Conservation (phyloP, 1,140 invertebrate genomes). For the Hypothenemus hampei region DNA sequence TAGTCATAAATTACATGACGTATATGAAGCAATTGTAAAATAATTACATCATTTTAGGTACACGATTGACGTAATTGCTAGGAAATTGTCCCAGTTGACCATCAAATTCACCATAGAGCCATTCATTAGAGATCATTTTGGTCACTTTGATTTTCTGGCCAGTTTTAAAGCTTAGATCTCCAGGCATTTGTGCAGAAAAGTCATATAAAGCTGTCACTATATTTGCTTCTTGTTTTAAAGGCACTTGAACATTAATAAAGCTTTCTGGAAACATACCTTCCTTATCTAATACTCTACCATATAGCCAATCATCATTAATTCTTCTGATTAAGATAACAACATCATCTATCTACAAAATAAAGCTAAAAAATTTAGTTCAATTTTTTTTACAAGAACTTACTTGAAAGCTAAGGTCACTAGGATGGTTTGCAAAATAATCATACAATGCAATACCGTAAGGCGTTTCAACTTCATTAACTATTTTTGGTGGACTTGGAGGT, state of each 20-base stretch:
- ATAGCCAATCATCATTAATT: constrained; percentile 76
- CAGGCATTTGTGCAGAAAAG: constrained; percentile 47
- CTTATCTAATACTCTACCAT: constrained; percentile 53
- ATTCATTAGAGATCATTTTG: constrained; percentile 69
- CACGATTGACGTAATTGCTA: constrained; percentile 64
- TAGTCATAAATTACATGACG: no score
- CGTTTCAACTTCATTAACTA: constrained; percentile 45
- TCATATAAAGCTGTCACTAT: constrained; percentile 50
- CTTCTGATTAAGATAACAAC: constrained; percentile 61
- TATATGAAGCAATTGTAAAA: no score
- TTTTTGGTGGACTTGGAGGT: constrained; percentile 63
- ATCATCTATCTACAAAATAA: constrained; percentile 60
- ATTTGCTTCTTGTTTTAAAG: constrained; percentile 50
- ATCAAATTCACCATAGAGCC: constrained; percentile 71
- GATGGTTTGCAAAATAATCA: constrained; percentile 64
- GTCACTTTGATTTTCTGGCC: constrained; percentile 68
- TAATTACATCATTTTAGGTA: constrained; percentile 17
- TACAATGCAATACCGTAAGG: constrained; percentile 67
- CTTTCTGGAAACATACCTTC: constrained; percentile 78
- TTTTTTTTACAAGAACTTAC: constrained; percentile 49
- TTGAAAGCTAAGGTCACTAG: constrained; percentile 67
- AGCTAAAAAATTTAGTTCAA: constrained; percentile 2
- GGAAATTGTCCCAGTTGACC: constrained; percentile 74
- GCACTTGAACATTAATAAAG: constrained; percentile 72
- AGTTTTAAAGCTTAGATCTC: constrained; percentile 51